Percentiles rank a stretch among this genome's conserved stretches.
These are phyloP conservation scores for Sebastes aleutianus DNA, from an alignment of 2,797 vertebrate species.

Conservation along the genomic window DNA sequence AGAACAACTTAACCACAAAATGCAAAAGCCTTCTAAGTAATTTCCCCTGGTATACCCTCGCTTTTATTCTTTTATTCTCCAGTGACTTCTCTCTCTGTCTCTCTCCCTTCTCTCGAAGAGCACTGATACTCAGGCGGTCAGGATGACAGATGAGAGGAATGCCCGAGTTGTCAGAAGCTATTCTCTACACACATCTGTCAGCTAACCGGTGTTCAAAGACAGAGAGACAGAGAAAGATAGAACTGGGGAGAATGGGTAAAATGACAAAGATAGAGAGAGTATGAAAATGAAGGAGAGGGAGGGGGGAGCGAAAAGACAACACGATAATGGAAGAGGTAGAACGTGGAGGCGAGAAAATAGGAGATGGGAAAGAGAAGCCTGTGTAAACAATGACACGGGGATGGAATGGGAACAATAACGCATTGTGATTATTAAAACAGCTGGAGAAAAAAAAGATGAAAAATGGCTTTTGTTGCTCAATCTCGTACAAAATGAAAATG, in stretches of 20 bases:
- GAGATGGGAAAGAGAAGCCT: background rate
- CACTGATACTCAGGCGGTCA: conserved; percentile 25
- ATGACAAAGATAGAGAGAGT: conserved; percentile 43
- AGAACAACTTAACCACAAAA: conserved; percentile 13
- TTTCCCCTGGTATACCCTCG: conserved; percentile 22
- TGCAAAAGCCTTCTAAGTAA: conserved; percentile 29
- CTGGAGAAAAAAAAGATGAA: background rate
- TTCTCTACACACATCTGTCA: conserved; percentile 69
- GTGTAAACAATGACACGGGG: background rate
- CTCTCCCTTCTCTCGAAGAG: background rate
- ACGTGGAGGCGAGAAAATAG: background rate
- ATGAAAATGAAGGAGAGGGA: conserved; percentile 28
- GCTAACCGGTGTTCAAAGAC: conserved; percentile 57
- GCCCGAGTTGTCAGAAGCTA: conserved; percentile 61
- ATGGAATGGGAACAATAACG: background rate
- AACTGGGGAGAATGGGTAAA: conserved; percentile 25
- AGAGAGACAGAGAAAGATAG: conserved; percentile 29
- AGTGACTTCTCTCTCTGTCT: conserved; percentile 12
- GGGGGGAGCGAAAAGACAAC: background rate
- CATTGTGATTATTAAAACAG: background rate
- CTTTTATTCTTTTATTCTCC: conserved; percentile 8
- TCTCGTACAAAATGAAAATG: background rate
- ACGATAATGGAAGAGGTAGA: conserved; percentile 19
- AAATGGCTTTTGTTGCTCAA: background rate
- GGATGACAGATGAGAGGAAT: conserved; percentile 67